phyloP scores from a whole-genome alignment of 1,140 invertebrate genomes.

The Dendroctonus valens region DNA sequence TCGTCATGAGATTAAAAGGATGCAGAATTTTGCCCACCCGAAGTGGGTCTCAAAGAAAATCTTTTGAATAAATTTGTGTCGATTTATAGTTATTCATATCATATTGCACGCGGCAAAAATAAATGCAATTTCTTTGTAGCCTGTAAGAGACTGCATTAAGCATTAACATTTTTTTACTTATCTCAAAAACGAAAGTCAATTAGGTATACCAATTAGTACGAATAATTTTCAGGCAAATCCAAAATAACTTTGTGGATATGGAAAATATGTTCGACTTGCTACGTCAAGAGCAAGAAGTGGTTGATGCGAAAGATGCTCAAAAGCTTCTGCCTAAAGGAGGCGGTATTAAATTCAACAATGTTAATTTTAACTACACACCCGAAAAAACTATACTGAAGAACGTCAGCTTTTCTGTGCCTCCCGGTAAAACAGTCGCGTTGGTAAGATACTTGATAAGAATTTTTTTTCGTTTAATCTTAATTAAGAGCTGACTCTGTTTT shows the following conservation, averaged over 20 bases:
- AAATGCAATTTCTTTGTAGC: too few relatives aligned
- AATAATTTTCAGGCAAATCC: constrained; percentile 73
- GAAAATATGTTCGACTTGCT: constrained; percentile 99
- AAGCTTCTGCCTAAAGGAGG: constrained; percentile 72
- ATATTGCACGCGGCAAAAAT: too few relatives aligned
- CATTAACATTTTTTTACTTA: not conserved
- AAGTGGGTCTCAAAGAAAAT: too few relatives aligned
- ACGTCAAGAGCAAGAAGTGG: constrained; percentile 80
- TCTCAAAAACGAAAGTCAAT: not conserved
- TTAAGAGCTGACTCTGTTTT: not conserved
- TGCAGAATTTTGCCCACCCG: too few relatives aligned
- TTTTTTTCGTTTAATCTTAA: not conserved
- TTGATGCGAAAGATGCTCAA: constrained; percentile 75
- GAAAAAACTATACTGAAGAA: constrained; percentile 80
- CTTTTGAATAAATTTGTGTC: too few relatives aligned
- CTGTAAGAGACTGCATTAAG: not conserved
- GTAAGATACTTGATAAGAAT: constrained; percentile 56
- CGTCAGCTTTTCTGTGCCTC: constrained; percentile 78
- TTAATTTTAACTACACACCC: constrained; percentile 83
- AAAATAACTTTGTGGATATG: constrained; percentile 98
- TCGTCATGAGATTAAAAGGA: too few relatives aligned
- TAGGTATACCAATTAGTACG: not conserved
- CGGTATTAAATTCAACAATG: constrained; percentile 84
- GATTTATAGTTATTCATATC: too few relatives aligned
- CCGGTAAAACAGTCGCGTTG: constrained; percentile 91